Evolutionary conservation across 2,113 vertebrate genomes (phyloP).

Genomic region (Pygoscelis adeliae): DNA sequence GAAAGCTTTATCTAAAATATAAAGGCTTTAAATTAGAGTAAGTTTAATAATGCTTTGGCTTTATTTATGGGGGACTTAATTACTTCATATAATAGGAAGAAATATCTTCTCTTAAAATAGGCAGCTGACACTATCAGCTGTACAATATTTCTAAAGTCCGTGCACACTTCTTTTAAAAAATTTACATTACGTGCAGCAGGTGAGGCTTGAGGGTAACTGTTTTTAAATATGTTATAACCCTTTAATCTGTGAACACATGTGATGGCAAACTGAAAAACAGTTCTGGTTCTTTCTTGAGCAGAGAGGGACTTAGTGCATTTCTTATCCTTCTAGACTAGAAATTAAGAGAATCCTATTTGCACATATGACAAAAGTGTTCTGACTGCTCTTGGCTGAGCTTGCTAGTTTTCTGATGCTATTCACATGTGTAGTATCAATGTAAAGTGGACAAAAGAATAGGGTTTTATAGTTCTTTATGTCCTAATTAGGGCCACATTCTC

Average conservation of each 20-base stretch:
- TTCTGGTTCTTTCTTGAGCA: neutral
- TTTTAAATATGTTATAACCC: neutral
- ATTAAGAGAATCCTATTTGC: neutral
- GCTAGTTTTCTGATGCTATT: slow-evolving; percentile 35
- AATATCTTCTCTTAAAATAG: neutral
- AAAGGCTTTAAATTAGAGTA: neutral
- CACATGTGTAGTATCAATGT: slow-evolving; percentile 54
- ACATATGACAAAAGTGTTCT: neutral
- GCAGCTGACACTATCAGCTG: neutral
- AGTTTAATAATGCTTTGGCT: slow-evolving; percentile 31
- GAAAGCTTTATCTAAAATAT: slow-evolving; percentile 19
- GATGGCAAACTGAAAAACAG: neutral
- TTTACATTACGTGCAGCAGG: neutral
- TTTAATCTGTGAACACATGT: neutral
- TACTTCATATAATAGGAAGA: neutral
- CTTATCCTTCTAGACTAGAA: neutral
- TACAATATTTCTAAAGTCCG: neutral
- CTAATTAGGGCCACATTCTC: slow-evolving; percentile 65
- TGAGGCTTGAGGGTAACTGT: neutral
- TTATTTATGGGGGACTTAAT: slow-evolving; percentile 33
- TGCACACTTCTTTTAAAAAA: neutral
- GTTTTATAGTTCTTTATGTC: slow-evolving; percentile 61
- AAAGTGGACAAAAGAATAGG: slow-evolving; percentile 43
- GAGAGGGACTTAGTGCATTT: neutral
- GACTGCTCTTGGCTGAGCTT: slow-evolving; percentile 16